phyloP scores from a whole-genome alignment of 2,113 vertebrate genomes.

The Tursiops truncatus region DNA sequence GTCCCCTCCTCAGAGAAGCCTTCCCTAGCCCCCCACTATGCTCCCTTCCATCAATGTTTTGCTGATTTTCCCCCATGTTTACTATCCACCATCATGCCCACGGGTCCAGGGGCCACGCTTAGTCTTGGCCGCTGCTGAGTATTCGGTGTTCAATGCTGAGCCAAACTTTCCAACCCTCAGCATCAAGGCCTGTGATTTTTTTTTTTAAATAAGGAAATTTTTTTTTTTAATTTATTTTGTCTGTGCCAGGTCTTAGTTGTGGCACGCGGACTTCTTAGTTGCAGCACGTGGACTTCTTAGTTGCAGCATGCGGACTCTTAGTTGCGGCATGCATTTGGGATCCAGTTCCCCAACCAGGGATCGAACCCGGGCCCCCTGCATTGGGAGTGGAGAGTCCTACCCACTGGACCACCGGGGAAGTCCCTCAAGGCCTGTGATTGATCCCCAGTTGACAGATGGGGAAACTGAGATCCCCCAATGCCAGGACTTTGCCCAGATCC shows the following conservation, averaged over 20 bases:
- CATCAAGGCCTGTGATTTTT: neutral
- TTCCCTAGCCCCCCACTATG: accelerated
- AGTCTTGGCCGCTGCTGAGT: neutral
- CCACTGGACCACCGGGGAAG: too few relatives aligned
- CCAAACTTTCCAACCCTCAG: neutral
- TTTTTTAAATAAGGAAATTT: too few relatives aligned
- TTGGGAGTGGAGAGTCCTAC: too few relatives aligned
- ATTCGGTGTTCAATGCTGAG: neutral
- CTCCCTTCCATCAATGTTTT: neutral
- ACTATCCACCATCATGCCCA: neutral
- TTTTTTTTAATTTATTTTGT: too few relatives aligned
- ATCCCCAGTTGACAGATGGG: neutral
- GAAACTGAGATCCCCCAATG: neutral
- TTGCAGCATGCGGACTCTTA: too few relatives aligned
- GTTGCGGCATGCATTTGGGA: too few relatives aligned
- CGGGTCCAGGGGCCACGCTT: accelerated
- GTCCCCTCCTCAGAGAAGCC: neutral
- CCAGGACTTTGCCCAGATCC: neutral
- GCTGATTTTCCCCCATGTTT: neutral
- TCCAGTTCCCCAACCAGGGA: too few relatives aligned
- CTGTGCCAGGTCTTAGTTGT: too few relatives aligned
- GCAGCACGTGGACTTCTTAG: too few relatives aligned
- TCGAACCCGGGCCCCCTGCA: too few relatives aligned
- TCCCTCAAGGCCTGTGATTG: neutral
- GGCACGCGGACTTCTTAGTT: too few relatives aligned